Evolutionary conservation across 2,888 invertebrate species (phyloP).

Genomic region (Hydriomena furcata): DNA sequence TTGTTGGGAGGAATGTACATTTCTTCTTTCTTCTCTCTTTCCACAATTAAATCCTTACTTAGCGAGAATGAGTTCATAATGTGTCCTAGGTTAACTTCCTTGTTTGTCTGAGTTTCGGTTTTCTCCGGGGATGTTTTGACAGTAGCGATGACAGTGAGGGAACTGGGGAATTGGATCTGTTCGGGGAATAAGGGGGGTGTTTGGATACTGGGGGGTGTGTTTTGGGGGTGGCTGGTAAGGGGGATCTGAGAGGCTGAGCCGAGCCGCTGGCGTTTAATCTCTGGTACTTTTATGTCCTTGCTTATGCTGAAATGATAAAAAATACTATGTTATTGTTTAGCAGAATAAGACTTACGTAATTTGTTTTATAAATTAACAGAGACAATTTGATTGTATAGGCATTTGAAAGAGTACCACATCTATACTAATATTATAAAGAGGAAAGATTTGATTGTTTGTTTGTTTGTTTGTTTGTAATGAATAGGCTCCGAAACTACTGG

Average conservation of each 20-base stretch:
- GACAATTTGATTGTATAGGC: too few species aligned
- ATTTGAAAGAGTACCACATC: too few species aligned
- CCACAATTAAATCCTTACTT: constrained; percentile 61
- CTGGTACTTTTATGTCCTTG: constrained; percentile 67
- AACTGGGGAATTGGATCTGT: constrained; percentile 71
- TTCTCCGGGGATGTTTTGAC: constrained; percentile 44
- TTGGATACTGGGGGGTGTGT: constrained; percentile 3
- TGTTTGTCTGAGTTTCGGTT: constrained; percentile 43
- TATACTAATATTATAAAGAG: too few species aligned
- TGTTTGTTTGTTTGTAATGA: too few species aligned
- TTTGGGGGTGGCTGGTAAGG: constrained; percentile 15
- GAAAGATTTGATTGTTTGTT: too few species aligned
- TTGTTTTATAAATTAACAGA: too few species aligned
- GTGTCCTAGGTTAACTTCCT: constrained; percentile 40
- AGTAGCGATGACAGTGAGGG: constrained; percentile 72
- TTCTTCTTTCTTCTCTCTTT: constrained; percentile 60
- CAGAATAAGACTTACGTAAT: too few species aligned
- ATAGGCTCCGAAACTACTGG: too few species aligned
- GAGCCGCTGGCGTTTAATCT: constrained; percentile 61
- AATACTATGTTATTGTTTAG: not conserved
- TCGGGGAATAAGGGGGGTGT: constrained; percentile 49
- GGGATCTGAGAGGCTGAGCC: constrained; percentile 49
- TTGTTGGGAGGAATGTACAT: constrained; percentile 67
- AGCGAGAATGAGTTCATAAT: constrained; percentile 56
- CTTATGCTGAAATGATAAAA: constrained; percentile 61